Percentiles rank a stretch among this genome's conserved stretches.
These are phyloP conservation scores for Python bivittatus DNA, from an alignment of 2,113 vertebrate genomes.

Conservation along the genomic window DNA sequence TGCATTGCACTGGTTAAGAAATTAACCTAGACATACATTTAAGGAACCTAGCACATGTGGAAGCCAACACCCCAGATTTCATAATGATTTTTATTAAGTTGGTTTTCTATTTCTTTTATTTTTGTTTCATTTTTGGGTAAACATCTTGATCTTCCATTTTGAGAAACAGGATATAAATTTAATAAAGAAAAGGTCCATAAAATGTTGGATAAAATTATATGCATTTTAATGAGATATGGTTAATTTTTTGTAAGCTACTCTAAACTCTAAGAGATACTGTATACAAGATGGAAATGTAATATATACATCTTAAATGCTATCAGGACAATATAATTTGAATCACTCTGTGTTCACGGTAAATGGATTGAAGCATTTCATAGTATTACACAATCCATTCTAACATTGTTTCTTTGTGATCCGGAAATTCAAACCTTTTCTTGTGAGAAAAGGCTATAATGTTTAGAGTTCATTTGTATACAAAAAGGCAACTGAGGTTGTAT, in stretches of 20 bases:
- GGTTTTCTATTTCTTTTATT: not conserved
- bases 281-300: not conserved
- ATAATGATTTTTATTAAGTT: not conserved
- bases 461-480: not conserved
- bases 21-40: not conserved
- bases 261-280: not conserved
- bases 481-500: not conserved
- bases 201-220: not conserved
- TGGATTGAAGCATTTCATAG: not conserved
- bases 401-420: not conserved
- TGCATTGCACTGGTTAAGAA: constrained; percentile 2
- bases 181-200: not conserved
- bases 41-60: not conserved
- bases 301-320: not conserved
- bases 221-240: not conserved
- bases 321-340: not conserved
- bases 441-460: not conserved
- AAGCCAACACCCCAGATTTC: not conserved
- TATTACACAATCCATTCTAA: not conserved
- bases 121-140: not conserved
- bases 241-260: not conserved
- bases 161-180: not conserved
- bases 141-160: not conserved
- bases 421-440: not conserved
- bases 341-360: not conserved